A percentile compares a stretch with the other conserved stretches of the same genome.
Conservation (phyloP, 2,888 invertebrate species). For the Lamellibrachia satsuma region DNA sequence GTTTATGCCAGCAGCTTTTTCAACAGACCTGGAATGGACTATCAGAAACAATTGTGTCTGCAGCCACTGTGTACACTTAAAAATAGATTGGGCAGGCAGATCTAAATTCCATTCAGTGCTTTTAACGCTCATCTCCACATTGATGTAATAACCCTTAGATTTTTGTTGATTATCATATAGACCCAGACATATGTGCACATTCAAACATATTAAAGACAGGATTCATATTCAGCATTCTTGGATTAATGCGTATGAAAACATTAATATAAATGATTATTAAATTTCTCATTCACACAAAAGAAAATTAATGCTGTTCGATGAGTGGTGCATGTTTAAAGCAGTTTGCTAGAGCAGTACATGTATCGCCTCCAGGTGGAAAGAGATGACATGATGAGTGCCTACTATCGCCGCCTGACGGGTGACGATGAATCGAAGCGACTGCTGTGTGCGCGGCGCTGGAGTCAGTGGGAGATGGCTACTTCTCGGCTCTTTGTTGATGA, state of each 20-base stretch:
- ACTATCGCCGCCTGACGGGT: constrained; percentile 56
- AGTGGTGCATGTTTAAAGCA: neutral
- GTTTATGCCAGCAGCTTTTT: too few species aligned
- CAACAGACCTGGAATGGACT: too few species aligned
- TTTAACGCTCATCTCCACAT: too few species aligned
- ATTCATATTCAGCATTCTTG: too few species aligned
- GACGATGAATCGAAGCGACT: constrained; percentile 46
- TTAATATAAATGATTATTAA: neutral
- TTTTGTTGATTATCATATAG: neutral
- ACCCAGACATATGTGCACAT: neutral
- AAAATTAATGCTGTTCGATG: neutral
- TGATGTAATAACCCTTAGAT: too few species aligned
- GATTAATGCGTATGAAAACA: neutral
- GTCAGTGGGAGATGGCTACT: constrained; percentile 58
- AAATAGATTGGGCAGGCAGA: too few species aligned
- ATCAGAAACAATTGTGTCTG: too few species aligned
- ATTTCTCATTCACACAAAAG: neutral
- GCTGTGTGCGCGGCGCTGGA: constrained; percentile 54
- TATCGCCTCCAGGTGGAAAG: constrained; percentile 48
- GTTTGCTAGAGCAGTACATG: neutral
- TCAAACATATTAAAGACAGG: neutral
- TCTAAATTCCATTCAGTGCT: too few species aligned
- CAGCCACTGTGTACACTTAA: too few species aligned
- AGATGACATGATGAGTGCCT: constrained; percentile 54
- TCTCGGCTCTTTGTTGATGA: constrained; percentile 47